phyloP scores from a whole-genome alignment of 2,888 invertebrate genomes.

The Pyrocoelia pectoralis region DNA sequence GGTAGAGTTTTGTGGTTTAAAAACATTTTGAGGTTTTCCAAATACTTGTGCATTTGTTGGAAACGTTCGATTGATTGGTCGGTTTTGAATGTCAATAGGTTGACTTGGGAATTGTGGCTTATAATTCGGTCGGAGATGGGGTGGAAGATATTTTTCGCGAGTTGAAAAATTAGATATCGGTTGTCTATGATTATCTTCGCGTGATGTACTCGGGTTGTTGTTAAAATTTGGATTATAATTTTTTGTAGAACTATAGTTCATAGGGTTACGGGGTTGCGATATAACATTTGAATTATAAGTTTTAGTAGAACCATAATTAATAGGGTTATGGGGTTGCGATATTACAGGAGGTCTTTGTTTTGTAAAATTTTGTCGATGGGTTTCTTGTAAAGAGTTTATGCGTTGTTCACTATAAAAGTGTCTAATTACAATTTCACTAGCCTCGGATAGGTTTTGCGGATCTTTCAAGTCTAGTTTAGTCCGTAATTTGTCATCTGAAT shows the following conservation, averaged over 20 bases:
- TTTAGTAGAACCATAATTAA: no score
- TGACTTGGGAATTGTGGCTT: not conserved
- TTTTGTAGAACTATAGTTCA: no score
- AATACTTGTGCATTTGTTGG: conserved; percentile 16
- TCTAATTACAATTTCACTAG: conserved; percentile 2
- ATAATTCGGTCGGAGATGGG: not conserved
- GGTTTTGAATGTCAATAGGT: conserved; percentile 2
- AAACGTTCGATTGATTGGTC: not conserved
- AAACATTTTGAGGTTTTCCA: conserved; percentile 8
- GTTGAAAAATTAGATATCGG: not conserved
- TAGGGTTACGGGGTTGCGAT: no score
- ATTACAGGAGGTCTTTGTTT: not conserved
- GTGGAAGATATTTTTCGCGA: not conserved
- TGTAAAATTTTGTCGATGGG: not conserved
- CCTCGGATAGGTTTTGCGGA: not conserved
- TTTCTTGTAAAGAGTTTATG: conserved; percentile 10
- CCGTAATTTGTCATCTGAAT: not conserved
- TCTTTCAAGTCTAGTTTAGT: not conserved
- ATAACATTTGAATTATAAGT: no score
- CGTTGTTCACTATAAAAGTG: conserved; percentile 13
- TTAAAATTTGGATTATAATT: no score
- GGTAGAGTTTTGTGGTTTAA: not conserved
- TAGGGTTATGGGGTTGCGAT: not conserved
- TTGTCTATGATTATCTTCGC: no score
- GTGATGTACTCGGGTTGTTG: no score